A percentile compares a stretch with the other conserved stretches of the same genome.
phyloP scores from a whole-genome alignment of 2,888 invertebrate genomes.

The Pachycephus smyrnensis region DNA sequence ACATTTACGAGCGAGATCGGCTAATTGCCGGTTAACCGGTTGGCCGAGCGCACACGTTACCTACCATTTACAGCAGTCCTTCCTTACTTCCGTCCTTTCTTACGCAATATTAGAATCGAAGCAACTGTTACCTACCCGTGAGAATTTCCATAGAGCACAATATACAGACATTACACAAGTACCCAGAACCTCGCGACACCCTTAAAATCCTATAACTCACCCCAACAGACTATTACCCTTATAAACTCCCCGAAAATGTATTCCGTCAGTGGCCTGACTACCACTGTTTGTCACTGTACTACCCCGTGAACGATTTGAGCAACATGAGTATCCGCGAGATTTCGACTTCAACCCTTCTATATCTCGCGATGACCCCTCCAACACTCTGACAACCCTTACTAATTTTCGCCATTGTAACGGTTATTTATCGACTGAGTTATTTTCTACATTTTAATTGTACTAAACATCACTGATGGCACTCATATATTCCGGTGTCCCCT shows the following conservation, averaged over 20 bases:
- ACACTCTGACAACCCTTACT: neutral
- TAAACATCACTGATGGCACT: too few relatives aligned
- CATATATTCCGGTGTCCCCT: too few relatives aligned
- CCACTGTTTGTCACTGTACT: neutral
- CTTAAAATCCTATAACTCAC: constrained; percentile 8
- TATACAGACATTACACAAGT: constrained; percentile 41
- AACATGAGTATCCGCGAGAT: neutral
- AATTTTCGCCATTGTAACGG: too few relatives aligned
- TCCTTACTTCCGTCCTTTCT: neutral
- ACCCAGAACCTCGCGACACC: constrained; percentile 33
- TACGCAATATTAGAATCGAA: neutral
- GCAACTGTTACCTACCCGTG: constrained; percentile 22
- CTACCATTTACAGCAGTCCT: constrained; percentile 9
- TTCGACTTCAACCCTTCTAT: neutral
- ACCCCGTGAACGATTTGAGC: neutral
- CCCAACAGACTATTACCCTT: neutral
- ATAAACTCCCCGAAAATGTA: constrained; percentile 2
- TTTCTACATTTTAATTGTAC: too few relatives aligned
- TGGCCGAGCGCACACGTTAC: constrained; percentile 17
- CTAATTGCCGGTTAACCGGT: constrained; percentile 66
- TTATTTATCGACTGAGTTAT: too few relatives aligned
- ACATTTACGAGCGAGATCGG: constrained; percentile 64
- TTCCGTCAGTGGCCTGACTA: neutral
- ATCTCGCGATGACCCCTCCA: neutral
- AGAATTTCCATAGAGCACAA: constrained; percentile 4